Base-by-base conservation (phyloP, 2,113 vertebrate species). In the Alexandromys fortis region DNA sequence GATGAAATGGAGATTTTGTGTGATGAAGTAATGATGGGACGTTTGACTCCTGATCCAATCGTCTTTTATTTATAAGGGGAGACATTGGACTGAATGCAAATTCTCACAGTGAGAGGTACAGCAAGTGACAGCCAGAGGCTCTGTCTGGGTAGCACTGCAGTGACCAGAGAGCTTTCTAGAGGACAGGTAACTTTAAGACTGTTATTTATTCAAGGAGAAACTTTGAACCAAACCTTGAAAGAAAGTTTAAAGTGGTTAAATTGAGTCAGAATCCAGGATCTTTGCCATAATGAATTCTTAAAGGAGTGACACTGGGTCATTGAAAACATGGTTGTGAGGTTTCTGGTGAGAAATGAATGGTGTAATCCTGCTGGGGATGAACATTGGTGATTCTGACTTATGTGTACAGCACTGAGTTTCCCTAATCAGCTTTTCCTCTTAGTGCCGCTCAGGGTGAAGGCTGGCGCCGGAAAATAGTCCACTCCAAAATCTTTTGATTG, bases 401-500 rank as follows among this genome's bases (percentile, higher is more conserved):
- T 94, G 95, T 96, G 94, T 94, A 92, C 42, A 92, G 92, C 0
- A 0, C 89, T 77, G 88, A 94, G 94, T 67, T 97, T 63, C 90
- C 89, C 97, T 98, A 97, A 98, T 98, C 97, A 98, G 95, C 95
- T 90, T 97, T 96, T 98, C 95, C 97, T 98, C 97, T 98, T 93
- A 97, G 85, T 19, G 0, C 30, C 76, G 86, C 86, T 95, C 70
- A 38, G 94, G 91, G 76, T 97, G 96, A 97, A 95, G 97, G 90
- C 98, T 96, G 86, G 96, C 61, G 96, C 93, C 97, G 97, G 97
- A 97, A 98, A 98, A 98, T 98, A 98, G 98, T 98, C 98, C 95
- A 97, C 98, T 98, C 98, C 97, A 98, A 87, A 83, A 91, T 97
- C 97, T 97, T 98, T 83, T 98, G 98, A 98, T 98, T 98, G 98